phyloP scores from a whole-genome alignment of 2,888 invertebrate species.

The Diarsia mendica region DNA sequence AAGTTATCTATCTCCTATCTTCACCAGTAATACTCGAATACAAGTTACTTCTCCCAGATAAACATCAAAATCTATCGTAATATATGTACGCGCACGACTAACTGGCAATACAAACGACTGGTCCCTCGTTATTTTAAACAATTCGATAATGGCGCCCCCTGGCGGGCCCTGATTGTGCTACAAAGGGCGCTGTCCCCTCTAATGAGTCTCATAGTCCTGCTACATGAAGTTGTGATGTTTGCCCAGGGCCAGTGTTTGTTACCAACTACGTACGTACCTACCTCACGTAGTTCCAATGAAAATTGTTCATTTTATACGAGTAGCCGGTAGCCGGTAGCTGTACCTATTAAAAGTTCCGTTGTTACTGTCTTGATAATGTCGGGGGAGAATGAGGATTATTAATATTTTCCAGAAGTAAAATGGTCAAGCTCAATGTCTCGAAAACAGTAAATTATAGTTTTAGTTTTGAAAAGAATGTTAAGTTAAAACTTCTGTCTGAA shows the following conservation, averaged over 20 bases:
- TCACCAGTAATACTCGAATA: background rate
- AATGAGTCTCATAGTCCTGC: slow-evolving; percentile 79
- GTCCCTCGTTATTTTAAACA: slow-evolving; percentile 89
- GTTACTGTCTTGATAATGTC: slow-evolving; percentile 39
- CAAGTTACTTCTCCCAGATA: slow-evolving; percentile 2
- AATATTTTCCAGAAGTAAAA: slow-evolving; percentile 37
- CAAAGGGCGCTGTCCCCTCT: slow-evolving; percentile 81
- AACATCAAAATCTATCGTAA: slow-evolving; percentile 29
- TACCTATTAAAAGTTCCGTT: slow-evolving; percentile 42
- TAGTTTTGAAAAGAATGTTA: background rate
- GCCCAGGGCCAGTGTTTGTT: slow-evolving; percentile 75
- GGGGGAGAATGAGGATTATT: slow-evolving; percentile 4
- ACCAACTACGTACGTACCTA: slow-evolving; percentile 50
- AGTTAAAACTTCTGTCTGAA: background rate
- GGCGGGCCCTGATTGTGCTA: slow-evolving; percentile 79
- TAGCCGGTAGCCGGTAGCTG: slow-evolving; percentile 13
- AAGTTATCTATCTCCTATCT: too few species aligned
- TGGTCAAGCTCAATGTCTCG: slow-evolving; percentile 1
- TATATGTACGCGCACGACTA: slow-evolving; percentile 62
- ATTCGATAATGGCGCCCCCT: slow-evolving; percentile 85
- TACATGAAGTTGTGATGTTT: slow-evolving; percentile 79
- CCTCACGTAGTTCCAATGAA: slow-evolving; percentile 47
- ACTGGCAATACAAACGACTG: slow-evolving; percentile 69
- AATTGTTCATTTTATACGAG: slow-evolving; percentile 53
- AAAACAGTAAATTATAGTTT: background rate